Conservation (phyloP, 2,113 vertebrate species). For the Camelus dromedarius region DNA sequence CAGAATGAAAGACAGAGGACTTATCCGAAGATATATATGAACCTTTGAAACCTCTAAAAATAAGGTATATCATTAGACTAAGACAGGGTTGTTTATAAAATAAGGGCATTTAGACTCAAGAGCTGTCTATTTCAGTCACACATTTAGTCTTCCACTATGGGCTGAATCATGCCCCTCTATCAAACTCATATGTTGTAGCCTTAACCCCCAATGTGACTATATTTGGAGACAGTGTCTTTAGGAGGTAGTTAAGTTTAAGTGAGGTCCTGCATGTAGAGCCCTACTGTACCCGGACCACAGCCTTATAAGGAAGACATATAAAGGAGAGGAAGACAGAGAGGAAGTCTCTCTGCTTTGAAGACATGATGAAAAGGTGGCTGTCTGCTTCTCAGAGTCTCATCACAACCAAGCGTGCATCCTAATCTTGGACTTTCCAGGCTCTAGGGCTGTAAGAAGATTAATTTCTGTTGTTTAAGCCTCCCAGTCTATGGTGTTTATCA, state of each 20-base stretch:
- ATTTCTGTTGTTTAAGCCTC: background rate
- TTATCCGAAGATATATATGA: background rate
- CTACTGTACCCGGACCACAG: background rate
- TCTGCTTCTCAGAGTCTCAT: too few species aligned
- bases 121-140: background rate
- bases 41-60: background rate
- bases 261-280: background rate
- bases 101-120: background rate
- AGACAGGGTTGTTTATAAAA: background rate
- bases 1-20: background rate
- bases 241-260: background rate
- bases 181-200: background rate
- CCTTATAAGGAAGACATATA: background rate
- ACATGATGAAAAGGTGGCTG: background rate
- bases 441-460: background rate
- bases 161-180: background rate
- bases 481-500: background rate
- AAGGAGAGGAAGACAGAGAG: background rate
- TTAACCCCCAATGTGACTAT: background rate
- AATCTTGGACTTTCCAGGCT: background rate
- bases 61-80: background rate
- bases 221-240: background rate
- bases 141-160: background rate
- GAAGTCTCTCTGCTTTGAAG: background rate
- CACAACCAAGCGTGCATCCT: background rate